Base-by-base conservation (phyloP, 2,113 vertebrate genomes). In the Anseranas semipalmata region DNA sequence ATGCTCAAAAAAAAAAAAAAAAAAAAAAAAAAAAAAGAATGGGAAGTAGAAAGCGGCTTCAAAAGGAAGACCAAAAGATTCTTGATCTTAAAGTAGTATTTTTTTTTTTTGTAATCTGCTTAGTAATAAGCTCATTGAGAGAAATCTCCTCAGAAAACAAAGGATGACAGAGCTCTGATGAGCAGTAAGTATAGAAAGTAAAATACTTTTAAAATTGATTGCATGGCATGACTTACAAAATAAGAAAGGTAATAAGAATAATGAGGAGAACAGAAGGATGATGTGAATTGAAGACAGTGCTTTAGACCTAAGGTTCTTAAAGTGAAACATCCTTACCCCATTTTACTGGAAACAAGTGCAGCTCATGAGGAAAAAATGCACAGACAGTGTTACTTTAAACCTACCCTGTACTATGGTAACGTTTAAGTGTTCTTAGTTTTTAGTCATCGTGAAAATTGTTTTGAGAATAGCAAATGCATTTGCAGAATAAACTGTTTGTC, bases 81-180 rank as follows among this genome's bases (percentile, higher is more conserved):
- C 59, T 6, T 73, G 17, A 53, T 88, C 25, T 91, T 59, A 58
- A 87, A 62, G 18, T 1, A 72, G 27, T 6, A 12, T 3, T 62
- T 67, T 86, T 67, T 15, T 3, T 62, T 67, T 87, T 67, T 16
- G 0, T 3, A 89, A 89, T 76, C 65, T 86, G 35, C 28, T 90
- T 39, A 63, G 39, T 48, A 81, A 53, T 58, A 56, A 0, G 0
- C 4, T 16, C 30, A 30, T 11, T 45, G 45, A 73, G 45, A 85
- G 43, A 89, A 89, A 93, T 73, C 19, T 75, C 33, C 33, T 63
- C 66, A 85, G 43, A 87, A 95, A 89, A 87, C 58, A 76, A 85
- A 82, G 20, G 28, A 80, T 0, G 0, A 59, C 9, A 66, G 19
- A 67, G 37, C 12, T 82, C 48, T 87, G 77, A 60, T 55, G 21